These are phyloP conservation scores for Lutraria lutraria DNA, from an alignment of 2,888 invertebrate genomes.

Conservation along the genomic window DNA sequence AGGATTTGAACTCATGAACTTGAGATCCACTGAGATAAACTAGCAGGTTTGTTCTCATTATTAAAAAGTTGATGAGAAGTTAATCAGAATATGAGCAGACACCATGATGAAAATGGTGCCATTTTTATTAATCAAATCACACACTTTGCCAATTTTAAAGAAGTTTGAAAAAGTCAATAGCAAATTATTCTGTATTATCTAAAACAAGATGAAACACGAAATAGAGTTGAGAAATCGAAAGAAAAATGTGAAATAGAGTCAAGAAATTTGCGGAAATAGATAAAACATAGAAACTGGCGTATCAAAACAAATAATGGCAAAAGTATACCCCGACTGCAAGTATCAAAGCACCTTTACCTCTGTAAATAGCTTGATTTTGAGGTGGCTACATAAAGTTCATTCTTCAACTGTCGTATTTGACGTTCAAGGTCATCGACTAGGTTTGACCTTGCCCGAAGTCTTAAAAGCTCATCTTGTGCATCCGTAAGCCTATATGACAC, in stretches of 20 bases:
- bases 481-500: constrained; percentile 76
- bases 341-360: constrained; percentile 65
- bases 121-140: not conserved
- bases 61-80: not conserved
- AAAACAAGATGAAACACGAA: not conserved
- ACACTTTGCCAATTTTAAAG: not conserved
- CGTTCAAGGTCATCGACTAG: constrained; percentile 84
- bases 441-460: constrained; percentile 79
- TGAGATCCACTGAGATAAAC: too few relatives aligned
- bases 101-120: not conserved
- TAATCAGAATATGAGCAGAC: not conserved
- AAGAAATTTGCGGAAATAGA: not conserved
- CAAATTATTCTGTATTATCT: not conserved
- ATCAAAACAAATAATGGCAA: not conserved
- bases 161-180: not conserved
- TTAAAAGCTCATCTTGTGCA: constrained; percentile 83
- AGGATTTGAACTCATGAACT: too few relatives aligned
- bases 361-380: constrained; percentile 75
- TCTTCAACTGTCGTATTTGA: constrained; percentile 83
- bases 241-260: not conserved
- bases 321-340: not conserved
- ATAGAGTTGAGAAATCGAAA: not conserved
- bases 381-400: constrained; percentile 79
- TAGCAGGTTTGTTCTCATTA: too few relatives aligned
- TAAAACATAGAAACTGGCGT: not conserved